Evolutionary conservation across 2,888 invertebrate genomes (phyloP), one percentile per base, ranked within the genome.

Genomic region (Odontothrips loti): DNA sequence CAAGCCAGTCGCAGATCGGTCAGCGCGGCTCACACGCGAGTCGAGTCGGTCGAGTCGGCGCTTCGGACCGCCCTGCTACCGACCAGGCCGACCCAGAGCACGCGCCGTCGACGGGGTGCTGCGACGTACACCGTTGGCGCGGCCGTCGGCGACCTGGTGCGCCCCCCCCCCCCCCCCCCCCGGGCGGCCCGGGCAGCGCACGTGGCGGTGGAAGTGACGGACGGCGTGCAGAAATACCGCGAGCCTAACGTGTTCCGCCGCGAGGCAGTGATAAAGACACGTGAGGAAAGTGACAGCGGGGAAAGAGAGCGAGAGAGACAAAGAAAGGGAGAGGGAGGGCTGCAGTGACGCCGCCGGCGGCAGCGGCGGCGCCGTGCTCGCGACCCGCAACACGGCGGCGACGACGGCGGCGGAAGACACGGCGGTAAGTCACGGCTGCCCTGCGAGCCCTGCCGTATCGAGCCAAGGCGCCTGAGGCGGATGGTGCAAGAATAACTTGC

Each of bases 1-100:
- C 58, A 58, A 15, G 58, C 27, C 68, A 75, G 68, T 75, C 68
- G 68, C 10, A 75, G 68, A 75, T 75, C 68, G 68, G 68, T 23
- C 68, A 27, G 68, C 68, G 23, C 68, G 8, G 68, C 23, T 27
- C 68, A 12, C 27, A 27, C 68, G 4, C 27, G 34, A 43, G 23
- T 27, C 68, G 23, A 27, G 27, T 10, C 9, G 27, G 68, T 11
- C 23, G 23, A 9, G 34, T 2, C 34, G 34, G 34, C 34, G 34
- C 34, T 43, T 43, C 34, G 6, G 34, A 43, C 34, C 34, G 34
- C 34, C 3, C 3, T 43, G 34, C 3, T 43, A 43, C 34, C 6
- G n/a, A n/a, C n/a, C n/a, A n/a, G n/a, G 23, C 68, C 10, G 68
- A 3, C 23, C 68, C 23, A 8, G n/a, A 23, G 23, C 68, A 27